Conservation (phyloP, 2,797 vertebrate species). For the Urocyon cinereoargenteus region DNA sequence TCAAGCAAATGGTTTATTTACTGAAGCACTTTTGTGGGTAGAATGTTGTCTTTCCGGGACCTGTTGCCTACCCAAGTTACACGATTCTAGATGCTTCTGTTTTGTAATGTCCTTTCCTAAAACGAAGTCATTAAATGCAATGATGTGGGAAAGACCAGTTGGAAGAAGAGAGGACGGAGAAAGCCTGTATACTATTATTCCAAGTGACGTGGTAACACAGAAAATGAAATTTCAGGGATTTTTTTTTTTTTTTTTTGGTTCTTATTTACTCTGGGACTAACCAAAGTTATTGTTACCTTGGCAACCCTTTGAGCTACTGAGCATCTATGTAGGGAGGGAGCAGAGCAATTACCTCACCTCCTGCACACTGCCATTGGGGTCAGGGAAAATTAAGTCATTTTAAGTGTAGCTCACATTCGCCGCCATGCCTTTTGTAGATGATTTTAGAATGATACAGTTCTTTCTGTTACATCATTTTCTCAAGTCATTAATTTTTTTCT, state of each 20-base stretch:
- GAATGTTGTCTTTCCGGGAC: not conserved
- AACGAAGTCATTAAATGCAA: not conserved
- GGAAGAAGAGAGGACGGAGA: not conserved
- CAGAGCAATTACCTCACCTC: conserved; percentile 30
- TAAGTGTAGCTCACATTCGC: conserved; percentile 45
- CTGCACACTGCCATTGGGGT: not conserved
- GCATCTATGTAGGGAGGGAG: conserved; percentile 48
- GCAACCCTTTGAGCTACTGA: conserved; percentile 37
- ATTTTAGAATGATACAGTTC: conserved; percentile 17
- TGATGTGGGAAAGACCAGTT: conserved; percentile 1
- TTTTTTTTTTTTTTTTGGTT: not conserved
- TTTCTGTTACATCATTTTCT: conserved; percentile 26
- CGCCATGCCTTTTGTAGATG: conserved; percentile 11
- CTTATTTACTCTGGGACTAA: conserved; percentile 59
- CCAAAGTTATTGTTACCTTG: conserved; percentile 73
- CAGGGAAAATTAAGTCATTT: conserved; percentile 44
- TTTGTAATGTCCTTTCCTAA: not conserved
- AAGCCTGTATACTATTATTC: not conserved
- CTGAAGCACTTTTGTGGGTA: not conserved
- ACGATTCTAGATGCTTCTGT: not conserved
- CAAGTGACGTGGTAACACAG: conserved; percentile 8
- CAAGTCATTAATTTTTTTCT: not conserved
- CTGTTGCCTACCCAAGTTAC: not conserved
- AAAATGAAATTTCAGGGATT: conserved; percentile 50
- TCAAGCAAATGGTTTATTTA: not conserved